These are phyloP conservation scores for Wasmannia auropunctata DNA, from an alignment of 1,140 invertebrate species.

Conservation along the genomic window DNA sequence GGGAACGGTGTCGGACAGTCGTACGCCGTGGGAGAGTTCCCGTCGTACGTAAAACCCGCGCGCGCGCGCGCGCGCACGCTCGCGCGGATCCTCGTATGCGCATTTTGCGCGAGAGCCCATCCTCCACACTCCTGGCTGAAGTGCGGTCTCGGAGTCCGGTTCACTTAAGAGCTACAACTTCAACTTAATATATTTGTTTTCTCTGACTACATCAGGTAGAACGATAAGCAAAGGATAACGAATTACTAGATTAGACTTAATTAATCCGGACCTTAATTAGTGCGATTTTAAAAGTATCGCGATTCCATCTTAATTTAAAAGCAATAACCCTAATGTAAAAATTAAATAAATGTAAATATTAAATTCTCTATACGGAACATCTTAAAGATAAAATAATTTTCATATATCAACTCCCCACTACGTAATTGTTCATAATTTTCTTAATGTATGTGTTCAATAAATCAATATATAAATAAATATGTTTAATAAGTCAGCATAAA, in stretches of 20 bases:
- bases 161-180: background rate
- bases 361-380: background rate
- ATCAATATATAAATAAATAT: background rate
- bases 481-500: slow-evolving; percentile 14
- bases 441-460: background rate
- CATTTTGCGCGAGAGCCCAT: slow-evolving; percentile 5
- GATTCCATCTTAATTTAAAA: background rate
- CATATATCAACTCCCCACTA: background rate
- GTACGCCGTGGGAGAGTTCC: slow-evolving; percentile 66
- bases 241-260: background rate
- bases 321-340: background rate
- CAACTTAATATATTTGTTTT: background rate
- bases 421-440: background rate
- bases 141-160: background rate
- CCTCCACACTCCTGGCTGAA: background rate
- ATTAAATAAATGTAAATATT: too few relatives aligned
- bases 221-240: background rate
- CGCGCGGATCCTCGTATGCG: background rate
- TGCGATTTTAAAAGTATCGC: background rate
- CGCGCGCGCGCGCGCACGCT: background rate
- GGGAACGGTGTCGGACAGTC: slow-evolving; percentile 68
- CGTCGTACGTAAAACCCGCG: slow-evolving; percentile 33
- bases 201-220: background rate
- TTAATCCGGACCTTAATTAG: background rate
- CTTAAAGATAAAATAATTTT: background rate